Percentiles rank a stretch among this genome's conserved stretches.
phyloP scores from a whole-genome alignment of 2,888 invertebrate species.

The Lasioglossum morio region DNA sequence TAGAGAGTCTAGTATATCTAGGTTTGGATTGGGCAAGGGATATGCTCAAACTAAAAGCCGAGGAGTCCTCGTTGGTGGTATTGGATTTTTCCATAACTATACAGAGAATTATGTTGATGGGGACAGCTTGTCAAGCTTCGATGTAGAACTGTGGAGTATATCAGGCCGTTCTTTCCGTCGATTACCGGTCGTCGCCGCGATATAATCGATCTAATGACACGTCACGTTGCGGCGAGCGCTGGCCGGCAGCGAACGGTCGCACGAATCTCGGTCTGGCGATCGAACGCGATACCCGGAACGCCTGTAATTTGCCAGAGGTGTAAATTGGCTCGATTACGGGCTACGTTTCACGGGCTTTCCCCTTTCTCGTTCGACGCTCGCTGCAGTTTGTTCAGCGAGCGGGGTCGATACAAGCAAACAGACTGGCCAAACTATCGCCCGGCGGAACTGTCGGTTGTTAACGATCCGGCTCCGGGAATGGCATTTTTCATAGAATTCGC shows the following conservation, averaged over 20 bases:
- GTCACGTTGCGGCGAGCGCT: conserved; percentile 12
- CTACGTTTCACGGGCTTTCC: conserved; percentile 18
- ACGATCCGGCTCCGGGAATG: neutral
- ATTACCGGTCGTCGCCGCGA: neutral
- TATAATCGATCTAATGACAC: conserved; percentile 59
- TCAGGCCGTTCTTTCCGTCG: neutral
- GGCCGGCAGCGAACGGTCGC: conserved; percentile 21
- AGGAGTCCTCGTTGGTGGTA: neutral
- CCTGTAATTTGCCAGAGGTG: conserved; percentile 68
- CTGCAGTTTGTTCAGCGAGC: neutral
- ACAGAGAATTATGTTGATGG: neutral
- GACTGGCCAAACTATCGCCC: neutral
- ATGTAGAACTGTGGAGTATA: neutral
- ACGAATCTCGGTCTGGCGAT: conserved; percentile 7
- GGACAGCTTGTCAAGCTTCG: neutral
- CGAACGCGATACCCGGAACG: conserved; percentile 38
- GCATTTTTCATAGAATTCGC: neutral
- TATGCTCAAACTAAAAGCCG: neutral
- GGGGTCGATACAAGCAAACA: neutral
- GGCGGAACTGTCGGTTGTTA: neutral
- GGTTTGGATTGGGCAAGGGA: neutral
- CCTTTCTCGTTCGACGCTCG: neutral
- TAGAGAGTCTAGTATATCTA: neutral
- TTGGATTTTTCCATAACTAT: neutral
- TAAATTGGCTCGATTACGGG: conserved; percentile 63